phyloP scores from a whole-genome alignment of 37 sponge, comb jelly and placozoan genomes.

The Spongilla lacustris region DNA sequence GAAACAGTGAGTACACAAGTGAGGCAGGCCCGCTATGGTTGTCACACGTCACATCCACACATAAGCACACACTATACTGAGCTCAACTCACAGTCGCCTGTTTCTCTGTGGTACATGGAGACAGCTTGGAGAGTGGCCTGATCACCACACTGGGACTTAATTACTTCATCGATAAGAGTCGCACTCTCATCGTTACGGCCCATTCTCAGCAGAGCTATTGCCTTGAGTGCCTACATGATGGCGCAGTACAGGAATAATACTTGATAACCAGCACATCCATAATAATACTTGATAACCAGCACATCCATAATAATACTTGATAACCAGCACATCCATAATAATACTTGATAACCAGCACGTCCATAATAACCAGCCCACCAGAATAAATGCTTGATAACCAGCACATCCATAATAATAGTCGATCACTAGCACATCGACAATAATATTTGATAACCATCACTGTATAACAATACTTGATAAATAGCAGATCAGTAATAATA shows the following conservation, averaged over 20 bases:
- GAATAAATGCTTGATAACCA: too few relatives aligned
- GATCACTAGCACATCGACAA: background rate
- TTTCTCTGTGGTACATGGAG: conserved; percentile 87
- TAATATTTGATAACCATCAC: background rate
- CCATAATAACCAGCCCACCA: too few relatives aligned
- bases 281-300: background rate
- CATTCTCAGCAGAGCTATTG: conserved; percentile 79
- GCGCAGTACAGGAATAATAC: background rate
- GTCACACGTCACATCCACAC: background rate
- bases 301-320: background rate
- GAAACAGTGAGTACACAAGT: too few relatives aligned
- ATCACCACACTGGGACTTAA: conserved; percentile 61
- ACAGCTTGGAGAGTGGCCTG: conserved; percentile 91
- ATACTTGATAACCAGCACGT: background rate
- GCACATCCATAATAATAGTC: too few relatives aligned
- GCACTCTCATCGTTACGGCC: conserved; percentile 65
- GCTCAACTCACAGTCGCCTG: conserved; percentile 65
- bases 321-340: background rate
- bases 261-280: background rate
- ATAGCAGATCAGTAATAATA: background rate
- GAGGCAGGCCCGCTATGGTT: too few relatives aligned
- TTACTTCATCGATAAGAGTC: conserved; percentile 56
- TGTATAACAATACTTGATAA: background rate
- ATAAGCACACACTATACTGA: background rate
- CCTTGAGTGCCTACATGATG: conserved; percentile 85